Conservation (phyloP, 2,888 invertebrate species). For the Cremastinae sp. region DNA sequence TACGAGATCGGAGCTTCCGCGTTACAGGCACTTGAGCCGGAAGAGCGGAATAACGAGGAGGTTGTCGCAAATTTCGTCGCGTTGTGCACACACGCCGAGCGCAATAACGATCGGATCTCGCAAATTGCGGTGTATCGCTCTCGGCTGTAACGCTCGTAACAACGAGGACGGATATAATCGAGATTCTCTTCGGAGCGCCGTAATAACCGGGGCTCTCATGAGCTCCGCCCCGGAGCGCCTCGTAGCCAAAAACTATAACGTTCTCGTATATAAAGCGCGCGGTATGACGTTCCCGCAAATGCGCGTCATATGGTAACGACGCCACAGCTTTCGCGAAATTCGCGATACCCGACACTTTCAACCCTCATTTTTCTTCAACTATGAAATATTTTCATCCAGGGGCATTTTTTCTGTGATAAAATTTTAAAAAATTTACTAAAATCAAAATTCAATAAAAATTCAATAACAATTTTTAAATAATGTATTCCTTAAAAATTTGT, state of each 20-base stretch:
- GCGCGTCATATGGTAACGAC: slow-evolving; percentile 73
- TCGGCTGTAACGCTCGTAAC: not conserved
- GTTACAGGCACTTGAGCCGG: not conserved
- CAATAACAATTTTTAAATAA: too few species aligned
- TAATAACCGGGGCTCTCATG: too few species aligned
- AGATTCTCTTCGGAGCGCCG: too few species aligned
- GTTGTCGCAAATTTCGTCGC: slow-evolving; percentile 40
- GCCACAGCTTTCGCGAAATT: slow-evolving; percentile 44
- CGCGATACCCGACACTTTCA: too few species aligned
- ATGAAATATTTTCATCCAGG: too few species aligned
- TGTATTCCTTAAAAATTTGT: too few species aligned
- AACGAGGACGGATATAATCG: too few species aligned
- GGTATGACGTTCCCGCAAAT: slow-evolving; percentile 70
- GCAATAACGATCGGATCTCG: slow-evolving; percentile 41
- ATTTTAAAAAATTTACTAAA: too few species aligned
- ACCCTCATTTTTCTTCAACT: too few species aligned
- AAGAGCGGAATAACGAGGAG: slow-evolving; percentile 14
- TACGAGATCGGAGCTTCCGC: not conserved
- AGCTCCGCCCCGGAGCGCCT: slow-evolving; percentile 30
- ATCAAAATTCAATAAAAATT: too few species aligned
- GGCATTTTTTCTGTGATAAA: too few species aligned
- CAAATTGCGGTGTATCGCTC: slow-evolving; percentile 39
- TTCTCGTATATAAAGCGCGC: slow-evolving; percentile 72
- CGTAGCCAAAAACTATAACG: slow-evolving; percentile 70
- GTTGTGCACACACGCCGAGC: slow-evolving; percentile 2